Conservation (phyloP, 1,140 invertebrate genomes). For the Calephelis nemesis region DNA sequence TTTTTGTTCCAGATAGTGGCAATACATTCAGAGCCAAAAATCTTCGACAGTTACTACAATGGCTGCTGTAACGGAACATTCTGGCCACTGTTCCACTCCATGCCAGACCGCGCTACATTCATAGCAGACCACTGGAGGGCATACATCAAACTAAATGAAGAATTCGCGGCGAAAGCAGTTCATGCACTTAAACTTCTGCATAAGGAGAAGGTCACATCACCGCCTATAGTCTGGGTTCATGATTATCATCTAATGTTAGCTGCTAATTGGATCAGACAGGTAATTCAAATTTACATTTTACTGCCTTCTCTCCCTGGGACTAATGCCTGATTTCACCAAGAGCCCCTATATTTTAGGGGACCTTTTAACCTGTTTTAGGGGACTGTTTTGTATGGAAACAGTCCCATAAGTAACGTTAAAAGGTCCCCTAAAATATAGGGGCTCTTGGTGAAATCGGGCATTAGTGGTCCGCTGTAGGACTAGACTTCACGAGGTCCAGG, state of each 20-base stretch:
- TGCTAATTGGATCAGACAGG: slow-evolving; percentile 92
- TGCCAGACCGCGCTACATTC: slow-evolving; percentile 90
- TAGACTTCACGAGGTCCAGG: no score
- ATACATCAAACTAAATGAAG: slow-evolving; percentile 89
- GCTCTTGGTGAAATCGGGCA: no score
- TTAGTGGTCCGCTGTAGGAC: no score
- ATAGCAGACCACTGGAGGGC: slow-evolving; percentile 90
- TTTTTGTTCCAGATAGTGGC: slow-evolving; percentile 84
- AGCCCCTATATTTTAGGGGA: no score
- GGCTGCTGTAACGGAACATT: slow-evolving; percentile 95
- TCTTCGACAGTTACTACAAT: slow-evolving; percentile 94
- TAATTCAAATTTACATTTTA: slow-evolving; percentile 36
- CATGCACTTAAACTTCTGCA: slow-evolving; percentile 84
- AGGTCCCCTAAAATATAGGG: no score
- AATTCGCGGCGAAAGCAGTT: slow-evolving; percentile 90
- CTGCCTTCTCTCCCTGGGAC: no score
- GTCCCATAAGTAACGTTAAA: no score
- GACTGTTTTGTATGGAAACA: no score
- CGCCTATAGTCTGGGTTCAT: slow-evolving; percentile 93
- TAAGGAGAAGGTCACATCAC: slow-evolving; percentile 79
- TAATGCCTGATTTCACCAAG: no score
- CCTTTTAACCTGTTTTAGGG: no score
- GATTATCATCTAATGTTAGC: slow-evolving; percentile 95
- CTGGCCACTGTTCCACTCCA: slow-evolving; percentile 95
- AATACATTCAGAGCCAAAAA: slow-evolving; percentile 85